phyloP scores from a whole-genome alignment of 2,113 vertebrate genomes.

The Esox niger region DNA sequence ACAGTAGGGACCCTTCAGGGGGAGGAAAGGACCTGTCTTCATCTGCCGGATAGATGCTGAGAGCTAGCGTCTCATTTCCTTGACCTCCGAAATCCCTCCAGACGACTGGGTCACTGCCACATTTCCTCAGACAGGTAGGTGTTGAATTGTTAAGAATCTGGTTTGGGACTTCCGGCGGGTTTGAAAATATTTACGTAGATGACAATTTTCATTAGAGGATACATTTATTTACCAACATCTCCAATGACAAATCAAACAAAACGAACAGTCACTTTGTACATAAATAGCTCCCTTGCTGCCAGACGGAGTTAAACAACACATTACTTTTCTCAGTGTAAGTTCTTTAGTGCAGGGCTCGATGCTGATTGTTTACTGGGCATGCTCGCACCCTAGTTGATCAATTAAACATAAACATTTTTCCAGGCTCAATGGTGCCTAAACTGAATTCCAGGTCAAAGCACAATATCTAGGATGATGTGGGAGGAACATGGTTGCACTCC shows the following conservation, averaged over 20 bases:
- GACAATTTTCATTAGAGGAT: not conserved
- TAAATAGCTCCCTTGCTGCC: not conserved
- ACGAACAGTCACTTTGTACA: not conserved
- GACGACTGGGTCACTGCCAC: not conserved
- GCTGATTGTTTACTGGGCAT: no score
- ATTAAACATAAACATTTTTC: no score
- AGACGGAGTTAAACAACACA: not conserved
- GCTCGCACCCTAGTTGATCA: no score
- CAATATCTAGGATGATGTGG: no score
- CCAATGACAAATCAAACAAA: not conserved
- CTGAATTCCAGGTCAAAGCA: no score
- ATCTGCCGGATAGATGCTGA: not conserved
- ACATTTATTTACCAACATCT: conserved; percentile 37
- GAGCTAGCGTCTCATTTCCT: not conserved
- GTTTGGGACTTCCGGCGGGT: no score
- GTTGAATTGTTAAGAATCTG: no score
- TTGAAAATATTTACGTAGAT: no score
- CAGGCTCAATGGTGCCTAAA: no score
- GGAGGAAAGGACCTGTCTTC: not conserved
- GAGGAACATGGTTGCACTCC: no score
- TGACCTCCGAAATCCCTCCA: not conserved
- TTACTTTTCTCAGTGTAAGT: not conserved
- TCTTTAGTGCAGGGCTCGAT: no score
- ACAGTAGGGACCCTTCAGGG: not conserved
- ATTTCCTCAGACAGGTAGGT: no score